phyloP scores from a whole-genome alignment of 2,797 vertebrate species.

The Melanotaenia parkinsoni region DNA sequence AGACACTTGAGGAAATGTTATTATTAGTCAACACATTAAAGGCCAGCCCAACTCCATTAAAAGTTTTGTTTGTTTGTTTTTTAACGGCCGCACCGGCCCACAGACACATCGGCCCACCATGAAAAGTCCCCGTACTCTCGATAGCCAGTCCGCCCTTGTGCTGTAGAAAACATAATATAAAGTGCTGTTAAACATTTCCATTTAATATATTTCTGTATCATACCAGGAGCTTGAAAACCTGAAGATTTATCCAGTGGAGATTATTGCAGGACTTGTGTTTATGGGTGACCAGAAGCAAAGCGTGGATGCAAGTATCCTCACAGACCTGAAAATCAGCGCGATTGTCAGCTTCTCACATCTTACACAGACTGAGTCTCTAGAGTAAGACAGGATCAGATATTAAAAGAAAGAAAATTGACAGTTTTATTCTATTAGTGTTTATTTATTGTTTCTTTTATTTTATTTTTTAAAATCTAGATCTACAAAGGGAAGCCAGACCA shows the following conservation, averaged over 20 bases:
- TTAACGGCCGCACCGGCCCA: too few species aligned
- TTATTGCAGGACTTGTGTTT: slow-evolving; percentile 84
- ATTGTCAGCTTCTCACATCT: slow-evolving; percentile 82
- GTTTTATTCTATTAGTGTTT: neutral
- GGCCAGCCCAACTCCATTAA: too few species aligned
- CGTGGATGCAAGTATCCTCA: slow-evolving; percentile 76
- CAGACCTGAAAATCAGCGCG: slow-evolving; percentile 86
- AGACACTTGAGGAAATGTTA: too few species aligned
- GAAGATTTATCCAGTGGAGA: slow-evolving; percentile 87
- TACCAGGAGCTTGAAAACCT: slow-evolving; percentile 88
- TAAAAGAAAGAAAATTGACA: neutral
- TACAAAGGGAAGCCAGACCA: slow-evolving; percentile 21
- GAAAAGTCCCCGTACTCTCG: too few species aligned
- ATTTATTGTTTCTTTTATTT: neutral
- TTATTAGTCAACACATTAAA: too few species aligned
- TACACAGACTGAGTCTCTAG: slow-evolving; percentile 53
- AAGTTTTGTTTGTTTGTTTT: too few species aligned
- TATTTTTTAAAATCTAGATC: slow-evolving; percentile 41
- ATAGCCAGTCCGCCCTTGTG: too few species aligned
- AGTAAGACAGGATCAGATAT: slow-evolving; percentile 68
- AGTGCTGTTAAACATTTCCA: neutral
- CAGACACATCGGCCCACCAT: too few species aligned
- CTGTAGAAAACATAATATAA: too few species aligned
- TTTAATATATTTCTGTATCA: slow-evolving; percentile 6
- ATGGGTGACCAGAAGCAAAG: slow-evolving; percentile 87